Evolutionary conservation across 2,113 vertebrate genomes (phyloP).

Genomic region (Aldabrachelys gigantea): DNA sequence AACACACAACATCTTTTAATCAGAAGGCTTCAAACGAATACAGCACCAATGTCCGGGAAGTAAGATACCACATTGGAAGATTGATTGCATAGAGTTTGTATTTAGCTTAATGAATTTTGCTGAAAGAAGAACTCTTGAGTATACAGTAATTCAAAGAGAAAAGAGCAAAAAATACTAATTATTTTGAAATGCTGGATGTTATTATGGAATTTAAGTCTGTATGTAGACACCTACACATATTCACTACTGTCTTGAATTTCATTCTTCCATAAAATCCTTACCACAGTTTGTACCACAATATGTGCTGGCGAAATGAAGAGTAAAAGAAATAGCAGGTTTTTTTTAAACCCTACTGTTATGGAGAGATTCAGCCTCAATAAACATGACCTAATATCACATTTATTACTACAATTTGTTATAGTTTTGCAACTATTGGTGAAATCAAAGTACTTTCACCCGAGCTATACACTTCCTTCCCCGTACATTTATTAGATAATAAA

Average conservation of each 20-base stretch:
- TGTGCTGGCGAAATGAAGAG: neutral
- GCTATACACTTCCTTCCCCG: neutral
- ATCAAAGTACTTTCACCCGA: neutral
- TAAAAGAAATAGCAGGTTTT: neutral
- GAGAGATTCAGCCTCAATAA: neutral
- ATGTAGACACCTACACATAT: fast-evolving
- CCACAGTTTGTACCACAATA: neutral
- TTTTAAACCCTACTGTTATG: neutral
- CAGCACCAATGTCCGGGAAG: neutral
- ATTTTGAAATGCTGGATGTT: neutral
- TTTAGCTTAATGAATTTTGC: neutral
- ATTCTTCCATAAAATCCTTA: neutral
- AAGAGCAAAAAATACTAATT: neutral
- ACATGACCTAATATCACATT: neutral
- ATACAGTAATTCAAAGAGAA: neutral
- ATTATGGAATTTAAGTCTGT: neutral
- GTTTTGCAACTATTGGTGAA: neutral
- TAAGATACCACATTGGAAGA: neutral
- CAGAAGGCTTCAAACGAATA: neutral
- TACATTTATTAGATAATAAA: neutral
- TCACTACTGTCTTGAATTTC: neutral
- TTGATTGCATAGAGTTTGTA: neutral
- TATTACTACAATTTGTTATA: neutral
- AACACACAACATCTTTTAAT: too few relatives aligned
- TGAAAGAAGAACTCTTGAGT: neutral